Base-by-base conservation (phyloP, 2,797 vertebrate genomes). In the Brachyrhaphis roseni region DNA sequence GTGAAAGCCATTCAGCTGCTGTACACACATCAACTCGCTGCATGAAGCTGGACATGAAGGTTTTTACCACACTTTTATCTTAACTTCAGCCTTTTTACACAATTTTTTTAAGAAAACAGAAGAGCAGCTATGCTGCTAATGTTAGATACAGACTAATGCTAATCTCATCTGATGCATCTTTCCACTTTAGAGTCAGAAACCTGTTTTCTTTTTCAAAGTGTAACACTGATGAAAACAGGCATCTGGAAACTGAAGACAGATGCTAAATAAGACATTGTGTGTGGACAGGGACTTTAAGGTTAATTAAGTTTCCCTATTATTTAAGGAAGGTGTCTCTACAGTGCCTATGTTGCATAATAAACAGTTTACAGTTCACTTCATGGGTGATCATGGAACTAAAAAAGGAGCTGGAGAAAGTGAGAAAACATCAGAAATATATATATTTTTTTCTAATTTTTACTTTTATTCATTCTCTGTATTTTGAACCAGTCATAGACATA, bases 211-310 rank as follows among this genome's bases (percentile, higher is more conserved):
- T 41, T 31, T 13, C 45, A 10, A 7, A 15, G 39, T 43, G 57
- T 75, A 55, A 75, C 36, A 0, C 57, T 66, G 75, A 78, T 26
- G 4, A 46, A 53, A 74, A 47, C 76, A 75, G 77, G 47, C 76
- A 28, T 76, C 76, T 74, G 2, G 11, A 62, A 84, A 46, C 78
- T 41, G 45, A 36, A 86, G 78, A 31, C 62, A 84, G 28, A 45
- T 71, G 53, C 66, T 74, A 20, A 77, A 31, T 79, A 26, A 46
- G 26, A 49, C 68, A 83, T 84, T 79, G 88, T 84, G 79, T 34
- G 39, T 59, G 23, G 49, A 59, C 4, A 57, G 20, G 51, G 28
- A 71, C 53, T 73, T 59, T 75, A 79, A 53, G 46, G 5, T 34
- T 62, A 46, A 39, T 90, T 78, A 47, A 62, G 20, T 74, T 70